phyloP scores from a whole-genome alignment of 2,113 vertebrate species.

The Mirounga angustirostris region DNA sequence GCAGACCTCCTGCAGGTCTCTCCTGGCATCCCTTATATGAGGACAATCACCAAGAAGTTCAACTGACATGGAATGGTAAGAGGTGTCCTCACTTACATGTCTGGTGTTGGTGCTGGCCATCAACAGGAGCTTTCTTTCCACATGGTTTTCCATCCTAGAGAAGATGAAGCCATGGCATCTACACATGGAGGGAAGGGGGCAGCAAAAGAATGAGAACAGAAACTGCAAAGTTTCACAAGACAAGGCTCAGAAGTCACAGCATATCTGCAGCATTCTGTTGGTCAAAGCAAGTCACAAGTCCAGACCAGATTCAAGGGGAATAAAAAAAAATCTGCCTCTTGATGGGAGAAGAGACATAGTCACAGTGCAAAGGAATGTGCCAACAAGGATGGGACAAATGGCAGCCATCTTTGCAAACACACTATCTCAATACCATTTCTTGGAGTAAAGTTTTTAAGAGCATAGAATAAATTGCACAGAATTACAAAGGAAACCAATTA shows the following conservation, averaged over 20 bases:
- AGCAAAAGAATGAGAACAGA: background rate
- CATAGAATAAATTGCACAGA: background rate
- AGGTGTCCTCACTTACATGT: background rate
- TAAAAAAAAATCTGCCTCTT: background rate
- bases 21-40: background rate
- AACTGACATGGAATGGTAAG: background rate
- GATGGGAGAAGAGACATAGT: background rate
- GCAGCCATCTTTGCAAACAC: background rate
- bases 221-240: background rate
- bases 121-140: accelerated
- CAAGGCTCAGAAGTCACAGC: background rate
- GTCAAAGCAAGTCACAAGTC: background rate
- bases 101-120: background rate
- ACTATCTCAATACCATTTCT: background rate
- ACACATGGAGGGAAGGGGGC: background rate
- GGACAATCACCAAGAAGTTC: background rate
- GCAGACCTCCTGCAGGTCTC: background rate
- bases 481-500: background rate
- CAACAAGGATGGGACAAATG: background rate
- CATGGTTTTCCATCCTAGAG: background rate
- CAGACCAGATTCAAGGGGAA: background rate
- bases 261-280: background rate
- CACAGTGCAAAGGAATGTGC: background rate
- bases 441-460: background rate
- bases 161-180: background rate